A percentile compares a stretch with the other conserved stretches of the same genome.
These are phyloP conservation scores for Dascillus cervinus DNA, from an alignment of 2,888 invertebrate species.

Conservation along the genomic window DNA sequence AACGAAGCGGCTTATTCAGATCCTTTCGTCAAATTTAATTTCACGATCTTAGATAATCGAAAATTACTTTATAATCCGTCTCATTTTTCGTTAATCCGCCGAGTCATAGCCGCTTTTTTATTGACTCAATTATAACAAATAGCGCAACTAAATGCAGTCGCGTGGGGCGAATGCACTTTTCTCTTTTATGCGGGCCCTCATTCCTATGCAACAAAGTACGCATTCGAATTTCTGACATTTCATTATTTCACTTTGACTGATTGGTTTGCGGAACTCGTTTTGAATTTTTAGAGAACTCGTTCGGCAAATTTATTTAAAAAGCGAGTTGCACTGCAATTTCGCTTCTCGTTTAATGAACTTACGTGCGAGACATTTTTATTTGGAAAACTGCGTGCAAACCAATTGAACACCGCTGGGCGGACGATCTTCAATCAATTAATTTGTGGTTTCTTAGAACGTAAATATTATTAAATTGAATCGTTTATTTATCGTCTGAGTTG, in stretches of 20 bases:
- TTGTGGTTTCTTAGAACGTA: background rate
- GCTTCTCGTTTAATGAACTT: background rate
- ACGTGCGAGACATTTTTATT: background rate
- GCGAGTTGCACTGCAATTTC: background rate
- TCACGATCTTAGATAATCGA: too few relatives aligned
- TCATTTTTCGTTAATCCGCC: too few relatives aligned
- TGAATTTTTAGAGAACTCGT: too few relatives aligned
- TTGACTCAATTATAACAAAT: too few relatives aligned
- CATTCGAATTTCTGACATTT: background rate
- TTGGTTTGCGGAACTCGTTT: constrained; percentile 23
- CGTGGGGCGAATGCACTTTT: too few relatives aligned
- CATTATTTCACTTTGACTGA: constrained; percentile 19
- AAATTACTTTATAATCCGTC: too few relatives aligned
- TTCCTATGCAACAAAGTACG: too few relatives aligned
- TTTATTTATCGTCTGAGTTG: constrained; percentile 10
- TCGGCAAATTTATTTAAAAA: constrained; percentile 2
- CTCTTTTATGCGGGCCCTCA: too few relatives aligned
- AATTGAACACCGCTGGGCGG: background rate
- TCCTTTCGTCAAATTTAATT: too few relatives aligned
- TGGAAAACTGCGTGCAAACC: too few relatives aligned
- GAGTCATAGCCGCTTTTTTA: too few relatives aligned
- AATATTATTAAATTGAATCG: constrained; percentile 12
- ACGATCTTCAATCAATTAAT: background rate
- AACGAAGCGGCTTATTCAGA: background rate
- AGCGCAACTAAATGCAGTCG: too few relatives aligned